Evolutionary conservation across 2,797 vertebrate genomes (phyloP).

Genomic region (Lacerta agilis): DNA sequence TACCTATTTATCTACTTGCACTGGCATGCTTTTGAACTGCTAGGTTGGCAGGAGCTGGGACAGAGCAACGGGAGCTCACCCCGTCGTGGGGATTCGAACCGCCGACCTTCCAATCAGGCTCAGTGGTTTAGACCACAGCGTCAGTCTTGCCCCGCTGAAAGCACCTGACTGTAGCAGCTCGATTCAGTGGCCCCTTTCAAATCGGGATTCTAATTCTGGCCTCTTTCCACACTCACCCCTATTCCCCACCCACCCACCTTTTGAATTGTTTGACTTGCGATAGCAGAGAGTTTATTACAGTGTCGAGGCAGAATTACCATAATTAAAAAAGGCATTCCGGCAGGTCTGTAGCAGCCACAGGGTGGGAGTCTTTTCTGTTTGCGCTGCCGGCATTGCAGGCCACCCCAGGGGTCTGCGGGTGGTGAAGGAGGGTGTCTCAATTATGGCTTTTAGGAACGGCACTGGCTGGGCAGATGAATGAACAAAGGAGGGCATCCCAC

Average conservation of each 20-base stretch:
- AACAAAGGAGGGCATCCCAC: background rate
- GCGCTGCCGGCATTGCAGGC: background rate
- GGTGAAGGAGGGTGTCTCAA: background rate
- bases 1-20: no score
- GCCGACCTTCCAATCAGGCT: no score
- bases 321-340: constrained; percentile 61
- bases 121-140: no score
- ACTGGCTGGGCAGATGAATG: background rate
- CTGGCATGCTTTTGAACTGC: no score
- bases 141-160: constrained; percentile 8
- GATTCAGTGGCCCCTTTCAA: constrained; percentile 25
- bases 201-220: background rate
- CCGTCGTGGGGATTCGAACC: no score
- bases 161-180: constrained; percentile 27
- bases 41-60: no score
- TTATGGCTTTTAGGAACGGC: background rate
- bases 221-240: background rate
- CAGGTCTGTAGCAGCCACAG: background rate
- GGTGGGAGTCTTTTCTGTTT: background rate
- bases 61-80: no score
- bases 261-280: constrained; percentile 40
- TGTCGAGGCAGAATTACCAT: constrained; percentile 23
- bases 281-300: constrained; percentile 32
- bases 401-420: fast-evolving
- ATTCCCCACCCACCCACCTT: background rate